These are phyloP conservation scores for Spilarctia lutea DNA, from an alignment of 2,888 invertebrate species.

Conservation along the genomic window DNA sequence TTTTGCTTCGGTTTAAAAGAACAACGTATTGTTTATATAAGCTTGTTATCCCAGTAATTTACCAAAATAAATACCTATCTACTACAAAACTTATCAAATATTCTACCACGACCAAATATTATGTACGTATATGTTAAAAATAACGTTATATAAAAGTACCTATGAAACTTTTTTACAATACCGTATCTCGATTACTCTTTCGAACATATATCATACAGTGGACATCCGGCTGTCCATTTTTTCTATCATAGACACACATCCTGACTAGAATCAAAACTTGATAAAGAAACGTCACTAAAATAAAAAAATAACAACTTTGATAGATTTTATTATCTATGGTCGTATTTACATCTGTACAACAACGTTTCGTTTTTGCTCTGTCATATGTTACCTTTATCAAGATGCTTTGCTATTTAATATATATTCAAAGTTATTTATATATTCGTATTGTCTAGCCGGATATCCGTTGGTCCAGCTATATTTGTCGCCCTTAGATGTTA, in stretches of 20 bases:
- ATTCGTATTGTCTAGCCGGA: constrained; percentile 37
- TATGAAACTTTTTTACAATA: too few species aligned
- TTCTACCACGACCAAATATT: background rate
- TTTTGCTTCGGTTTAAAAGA: background rate
- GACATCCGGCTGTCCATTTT: constrained; percentile 9
- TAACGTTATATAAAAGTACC: too few species aligned
- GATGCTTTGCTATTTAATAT: background rate
- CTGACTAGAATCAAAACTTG: background rate
- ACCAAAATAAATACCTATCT: background rate
- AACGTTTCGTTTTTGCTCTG: constrained; percentile 3
- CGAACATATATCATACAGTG: constrained; percentile 6
- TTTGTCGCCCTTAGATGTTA: constrained; percentile 37
- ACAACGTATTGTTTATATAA: background rate
- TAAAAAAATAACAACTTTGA: background rate
- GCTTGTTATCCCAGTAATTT: background rate
- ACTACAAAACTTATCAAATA: background rate
- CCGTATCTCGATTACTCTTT: background rate
- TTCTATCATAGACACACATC: background rate
- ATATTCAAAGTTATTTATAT: constrained; percentile 18
- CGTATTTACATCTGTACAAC: background rate
- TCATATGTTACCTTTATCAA: background rate
- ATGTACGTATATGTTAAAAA: background rate
- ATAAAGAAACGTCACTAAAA: background rate
- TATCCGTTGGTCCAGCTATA: constrained; percentile 36
- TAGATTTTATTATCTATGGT: background rate